These are phyloP conservation scores for Ostrea denselamellosa DNA, from an alignment of 1,140 invertebrate species.

Conservation along the genomic window DNA sequence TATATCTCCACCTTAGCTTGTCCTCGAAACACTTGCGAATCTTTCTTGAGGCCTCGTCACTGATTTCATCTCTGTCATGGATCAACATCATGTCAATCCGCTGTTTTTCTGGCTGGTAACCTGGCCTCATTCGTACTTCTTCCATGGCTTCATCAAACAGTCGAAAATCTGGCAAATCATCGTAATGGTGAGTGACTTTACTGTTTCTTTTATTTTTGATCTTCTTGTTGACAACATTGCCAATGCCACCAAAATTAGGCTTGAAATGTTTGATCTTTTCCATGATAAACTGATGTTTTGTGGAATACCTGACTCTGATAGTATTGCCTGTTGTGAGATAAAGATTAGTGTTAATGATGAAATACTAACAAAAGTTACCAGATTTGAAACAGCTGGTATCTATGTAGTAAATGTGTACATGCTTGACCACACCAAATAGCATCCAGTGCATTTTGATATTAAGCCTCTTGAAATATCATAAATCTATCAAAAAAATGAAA, in stretches of 20 bases:
- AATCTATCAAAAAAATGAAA: too few relatives aligned
- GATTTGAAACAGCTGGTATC: not conserved
- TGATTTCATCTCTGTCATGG: not conserved
- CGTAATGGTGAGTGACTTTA: not conserved
- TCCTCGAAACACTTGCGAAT: constrained; percentile 46
- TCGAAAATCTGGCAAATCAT: not conserved
- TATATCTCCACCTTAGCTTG: constrained; percentile 58
- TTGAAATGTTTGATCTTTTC: not conserved
- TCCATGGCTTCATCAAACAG: constrained; percentile 21
- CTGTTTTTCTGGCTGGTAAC: constrained; percentile 28
- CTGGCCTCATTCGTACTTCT: not conserved
- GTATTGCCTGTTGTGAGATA: not conserved
- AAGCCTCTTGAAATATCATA: too few relatives aligned
- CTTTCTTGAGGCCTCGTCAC: not conserved
- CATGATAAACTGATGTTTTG: not conserved
- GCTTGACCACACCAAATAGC: too few relatives aligned
- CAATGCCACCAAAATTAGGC: not conserved
- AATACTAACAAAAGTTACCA: not conserved
- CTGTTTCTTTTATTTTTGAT: not conserved
- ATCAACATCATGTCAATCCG: constrained; percentile 32
- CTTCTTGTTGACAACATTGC: not conserved
- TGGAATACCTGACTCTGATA: not conserved
- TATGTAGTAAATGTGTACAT: too few relatives aligned
- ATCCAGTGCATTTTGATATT: too few relatives aligned
- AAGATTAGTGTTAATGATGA: not conserved